These are phyloP conservation scores for Tragelaphus strepsiceros DNA, from an alignment of 2,113 vertebrate species.

Conservation along the genomic window DNA sequence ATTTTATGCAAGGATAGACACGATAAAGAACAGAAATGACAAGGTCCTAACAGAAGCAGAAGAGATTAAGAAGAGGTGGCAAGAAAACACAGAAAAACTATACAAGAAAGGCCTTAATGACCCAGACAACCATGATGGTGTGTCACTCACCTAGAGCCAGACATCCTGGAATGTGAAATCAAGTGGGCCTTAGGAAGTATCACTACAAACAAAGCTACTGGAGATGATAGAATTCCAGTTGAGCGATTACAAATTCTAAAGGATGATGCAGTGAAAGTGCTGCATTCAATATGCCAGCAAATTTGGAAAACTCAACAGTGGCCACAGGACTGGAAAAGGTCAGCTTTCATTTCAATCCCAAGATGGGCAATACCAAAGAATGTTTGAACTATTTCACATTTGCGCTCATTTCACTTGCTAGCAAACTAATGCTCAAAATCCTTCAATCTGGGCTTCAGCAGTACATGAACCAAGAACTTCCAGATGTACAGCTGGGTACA, in stretches of 20 bases:
- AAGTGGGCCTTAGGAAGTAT: background rate
- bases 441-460: background rate
- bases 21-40: background rate
- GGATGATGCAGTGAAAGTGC: background rate
- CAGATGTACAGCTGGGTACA: background rate
- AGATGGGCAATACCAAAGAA: background rate
- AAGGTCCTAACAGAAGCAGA: background rate
- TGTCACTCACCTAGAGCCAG: background rate
- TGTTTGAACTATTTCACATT: background rate
- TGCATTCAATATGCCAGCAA: background rate
- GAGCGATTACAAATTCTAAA: background rate
- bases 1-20: background rate
- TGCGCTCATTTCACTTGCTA: background rate
- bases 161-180: background rate
- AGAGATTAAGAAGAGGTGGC: background rate
- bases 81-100: background rate
- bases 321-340: background rate
- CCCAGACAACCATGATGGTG: background rate
- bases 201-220: background rate
- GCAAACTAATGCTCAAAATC: background rate
- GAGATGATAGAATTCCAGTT: background rate
- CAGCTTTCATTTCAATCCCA: background rate
- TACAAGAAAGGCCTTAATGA: background rate
- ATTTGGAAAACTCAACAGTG: background rate
- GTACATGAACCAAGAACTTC: background rate